Percentiles rank a stretch among this genome's conserved stretches.
Conservation (phyloP, 2,797 vertebrate species). For the Cynopterus sphinx region DNA sequence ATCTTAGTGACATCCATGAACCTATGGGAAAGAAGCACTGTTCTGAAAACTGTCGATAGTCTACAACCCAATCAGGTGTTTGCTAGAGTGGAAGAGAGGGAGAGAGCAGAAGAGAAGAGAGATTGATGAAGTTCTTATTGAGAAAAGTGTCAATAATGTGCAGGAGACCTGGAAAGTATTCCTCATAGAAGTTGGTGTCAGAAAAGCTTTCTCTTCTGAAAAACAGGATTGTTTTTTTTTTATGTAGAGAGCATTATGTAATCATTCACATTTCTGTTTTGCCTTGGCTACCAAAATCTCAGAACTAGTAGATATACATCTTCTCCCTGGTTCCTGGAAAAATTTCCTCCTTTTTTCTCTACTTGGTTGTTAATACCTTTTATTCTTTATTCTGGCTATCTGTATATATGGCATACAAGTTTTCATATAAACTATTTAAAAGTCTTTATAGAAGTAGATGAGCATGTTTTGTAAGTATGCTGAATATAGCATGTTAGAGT, state of each 20-base stretch:
- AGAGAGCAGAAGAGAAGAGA: neutral
- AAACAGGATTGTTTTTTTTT: neutral
- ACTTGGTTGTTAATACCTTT: neutral
- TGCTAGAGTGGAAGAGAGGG: neutral
- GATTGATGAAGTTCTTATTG: neutral
- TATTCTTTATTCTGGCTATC: neutral
- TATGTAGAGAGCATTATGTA: neutral
- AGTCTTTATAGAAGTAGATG: neutral
- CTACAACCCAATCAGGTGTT: neutral
- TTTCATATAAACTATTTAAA: neutral
- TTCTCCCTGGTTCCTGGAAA: neutral
- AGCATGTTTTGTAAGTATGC: neutral
- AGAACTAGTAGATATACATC: neutral
- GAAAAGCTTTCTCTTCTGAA: neutral
- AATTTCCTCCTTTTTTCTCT: neutral
- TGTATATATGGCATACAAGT: neutral
- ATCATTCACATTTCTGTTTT: neutral
- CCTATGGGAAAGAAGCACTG: neutral
- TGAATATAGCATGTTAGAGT: neutral
- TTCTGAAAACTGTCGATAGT: neutral
- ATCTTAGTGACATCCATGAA: neutral
- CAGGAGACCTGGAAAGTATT: neutral
- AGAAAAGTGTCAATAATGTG: neutral
- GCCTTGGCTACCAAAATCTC: neutral
- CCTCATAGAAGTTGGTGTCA: neutral